Percentiles rank a stretch among this genome's conserved stretches.
Evolutionary conservation across 2,797 vertebrate genomes (phyloP).

Genomic region (Hypotaenidia philippensis): DNA sequence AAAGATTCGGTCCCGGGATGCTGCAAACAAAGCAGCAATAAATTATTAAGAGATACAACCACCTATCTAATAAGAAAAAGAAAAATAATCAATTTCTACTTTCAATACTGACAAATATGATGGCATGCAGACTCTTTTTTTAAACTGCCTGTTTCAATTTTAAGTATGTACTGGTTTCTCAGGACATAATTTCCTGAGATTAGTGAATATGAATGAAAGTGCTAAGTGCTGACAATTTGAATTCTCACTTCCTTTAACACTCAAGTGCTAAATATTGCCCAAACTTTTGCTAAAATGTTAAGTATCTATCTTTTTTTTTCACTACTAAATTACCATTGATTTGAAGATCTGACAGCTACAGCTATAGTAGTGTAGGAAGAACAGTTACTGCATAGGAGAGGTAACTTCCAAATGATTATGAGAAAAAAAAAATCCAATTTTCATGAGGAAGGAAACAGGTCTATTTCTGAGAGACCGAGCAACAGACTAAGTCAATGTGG

Average conservation of each 20-base stretch:
- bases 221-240: slow-evolving; percentile 79
- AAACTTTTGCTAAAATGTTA: slow-evolving; percentile 78
- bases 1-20: slow-evolving; percentile 49
- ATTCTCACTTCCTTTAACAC: slow-evolving; percentile 77
- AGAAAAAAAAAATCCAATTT: background rate
- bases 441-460: background rate
- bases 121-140: slow-evolving; percentile 45
- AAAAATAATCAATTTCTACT: slow-evolving; percentile 11
- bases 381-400: background rate
- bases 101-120: slow-evolving; percentile 48
- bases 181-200: slow-evolving; percentile 76
- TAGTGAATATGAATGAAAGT: slow-evolving; percentile 77
- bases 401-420: slow-evolving; percentile 21
- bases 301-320: slow-evolving; percentile 66
- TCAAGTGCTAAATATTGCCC: slow-evolving; percentile 78
- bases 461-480: background rate
- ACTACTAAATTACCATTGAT: slow-evolving; percentile 67
- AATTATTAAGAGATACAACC: slow-evolving; percentile 14
- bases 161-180: slow-evolving; percentile 70
- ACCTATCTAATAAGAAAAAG: background rate
- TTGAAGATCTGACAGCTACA: slow-evolving; percentile 68
- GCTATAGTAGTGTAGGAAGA: slow-evolving; percentile 38
- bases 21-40: background rate
- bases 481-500: background rate
- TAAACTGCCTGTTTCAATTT: slow-evolving; percentile 63